Conservation (phyloP, 2,113 vertebrate genomes). For the Halichoeres trimaculatus region DNA sequence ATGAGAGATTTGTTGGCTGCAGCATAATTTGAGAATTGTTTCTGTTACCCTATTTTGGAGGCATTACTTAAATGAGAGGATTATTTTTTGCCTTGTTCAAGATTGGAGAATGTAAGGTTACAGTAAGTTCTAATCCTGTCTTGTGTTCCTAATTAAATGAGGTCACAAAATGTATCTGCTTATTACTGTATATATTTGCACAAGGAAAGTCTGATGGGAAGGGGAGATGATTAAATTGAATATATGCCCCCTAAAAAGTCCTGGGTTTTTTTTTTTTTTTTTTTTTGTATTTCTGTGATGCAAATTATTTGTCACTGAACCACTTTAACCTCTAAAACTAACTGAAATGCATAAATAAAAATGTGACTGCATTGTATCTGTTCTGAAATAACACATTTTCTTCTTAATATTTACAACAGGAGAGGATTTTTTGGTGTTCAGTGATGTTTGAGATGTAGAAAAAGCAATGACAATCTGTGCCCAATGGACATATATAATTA, state of each 20-base stretch:
- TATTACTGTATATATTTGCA: slow-evolving; percentile 32
- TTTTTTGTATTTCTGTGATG: background rate
- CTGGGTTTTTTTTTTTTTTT: too few species aligned
- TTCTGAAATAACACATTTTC: too few species aligned
- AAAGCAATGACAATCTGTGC: too few species aligned
- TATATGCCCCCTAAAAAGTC: background rate
- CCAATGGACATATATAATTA: too few species aligned
- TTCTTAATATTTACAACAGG: too few species aligned
- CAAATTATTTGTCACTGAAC: background rate
- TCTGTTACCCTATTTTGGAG: background rate
- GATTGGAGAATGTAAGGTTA: slow-evolving; percentile 1
- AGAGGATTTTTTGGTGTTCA: too few species aligned
- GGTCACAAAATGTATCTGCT: slow-evolving; percentile 27
- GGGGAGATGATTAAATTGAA: slow-evolving; percentile 37
- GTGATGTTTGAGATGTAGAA: too few species aligned
- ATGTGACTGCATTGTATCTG: too few species aligned
- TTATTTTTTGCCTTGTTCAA: background rate
- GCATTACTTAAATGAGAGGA: background rate
- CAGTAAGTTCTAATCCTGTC: background rate
- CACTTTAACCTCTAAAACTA: background rate
- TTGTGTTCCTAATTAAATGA: slow-evolving; percentile 1
- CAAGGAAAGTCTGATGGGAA: background rate
- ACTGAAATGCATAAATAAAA: too few species aligned
- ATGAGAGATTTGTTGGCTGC: background rate
- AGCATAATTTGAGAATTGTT: background rate